A percentile compares a stretch with the other conserved stretches of the same genome.
Evolutionary conservation across 2,113 vertebrate genomes (phyloP).

Genomic region (Thunnus thynnus): DNA sequence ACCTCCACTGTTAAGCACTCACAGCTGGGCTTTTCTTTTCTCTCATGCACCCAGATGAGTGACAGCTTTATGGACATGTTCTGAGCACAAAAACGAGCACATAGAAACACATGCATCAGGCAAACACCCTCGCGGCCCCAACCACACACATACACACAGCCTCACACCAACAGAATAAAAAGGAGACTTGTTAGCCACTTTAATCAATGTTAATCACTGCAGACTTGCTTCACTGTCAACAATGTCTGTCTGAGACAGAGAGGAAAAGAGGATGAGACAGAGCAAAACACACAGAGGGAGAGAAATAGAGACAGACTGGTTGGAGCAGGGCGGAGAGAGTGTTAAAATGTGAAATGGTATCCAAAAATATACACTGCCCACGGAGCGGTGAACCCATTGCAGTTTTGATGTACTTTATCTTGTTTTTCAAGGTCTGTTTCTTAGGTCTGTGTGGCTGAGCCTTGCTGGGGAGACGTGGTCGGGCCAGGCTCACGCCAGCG

Average conservation of each 20-base stretch:
- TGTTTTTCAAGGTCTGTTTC: slow-evolving; percentile 76
- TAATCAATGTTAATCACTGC: slow-evolving; percentile 86
- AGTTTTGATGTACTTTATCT: slow-evolving; percentile 78
- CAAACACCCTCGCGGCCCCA: slow-evolving; percentile 24
- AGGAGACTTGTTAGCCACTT: slow-evolving; percentile 78
- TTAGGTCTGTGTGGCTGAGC: slow-evolving; percentile 50
- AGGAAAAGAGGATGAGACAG: slow-evolving; percentile 18
- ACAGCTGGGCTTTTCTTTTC: slow-evolving; percentile 72
- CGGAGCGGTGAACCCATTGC: slow-evolving; percentile 57
- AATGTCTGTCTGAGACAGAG: slow-evolving; percentile 66
- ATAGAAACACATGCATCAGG: slow-evolving; percentile 29
- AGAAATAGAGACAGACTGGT: slow-evolving; percentile 45
- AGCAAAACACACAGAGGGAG: slow-evolving; percentile 30
- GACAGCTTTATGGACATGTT: slow-evolving; percentile 62
- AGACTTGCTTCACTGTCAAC: slow-evolving; percentile 77
- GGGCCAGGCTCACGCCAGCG: slow-evolving; percentile 30
- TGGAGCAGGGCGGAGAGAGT: slow-evolving; percentile 52
- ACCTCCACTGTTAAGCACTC: slow-evolving; percentile 54
- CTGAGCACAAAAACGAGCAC: slow-evolving; percentile 41
- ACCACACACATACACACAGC: background rate
- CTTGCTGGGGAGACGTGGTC: slow-evolving; percentile 52
- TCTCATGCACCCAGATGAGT: slow-evolving; percentile 50
- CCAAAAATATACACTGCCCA: slow-evolving; percentile 75
- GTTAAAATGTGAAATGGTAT: slow-evolving; percentile 65
- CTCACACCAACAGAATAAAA: slow-evolving; percentile 61